Evolutionary conservation across 2,888 invertebrate genomes (phyloP).

Genomic region (Carterocephalus palaemon): DNA sequence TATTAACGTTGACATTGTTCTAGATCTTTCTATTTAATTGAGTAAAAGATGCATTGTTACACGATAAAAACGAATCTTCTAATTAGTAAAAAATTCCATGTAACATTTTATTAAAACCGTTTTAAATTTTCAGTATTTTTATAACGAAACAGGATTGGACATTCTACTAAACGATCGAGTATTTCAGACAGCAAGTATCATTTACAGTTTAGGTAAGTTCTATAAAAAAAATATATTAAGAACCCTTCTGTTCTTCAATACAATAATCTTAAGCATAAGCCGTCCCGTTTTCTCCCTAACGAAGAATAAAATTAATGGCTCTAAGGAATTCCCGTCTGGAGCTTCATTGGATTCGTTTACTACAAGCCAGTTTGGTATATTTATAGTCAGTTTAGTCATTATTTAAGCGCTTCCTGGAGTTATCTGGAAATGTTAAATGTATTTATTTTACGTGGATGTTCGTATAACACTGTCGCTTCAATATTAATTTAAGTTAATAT

Average conservation of each 20-base stretch:
- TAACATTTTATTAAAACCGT: too few species aligned
- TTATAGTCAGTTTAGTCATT: slow-evolving; percentile 20
- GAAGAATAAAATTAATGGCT: slow-evolving; percentile 18
- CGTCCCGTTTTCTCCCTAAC: slow-evolving; percentile 13
- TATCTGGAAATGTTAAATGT: background rate
- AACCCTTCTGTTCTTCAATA: too few species aligned
- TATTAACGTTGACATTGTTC: too few species aligned
- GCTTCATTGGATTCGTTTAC: slow-evolving; percentile 13
- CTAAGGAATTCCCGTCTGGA: slow-evolving; percentile 9
- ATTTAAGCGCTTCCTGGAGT: background rate
- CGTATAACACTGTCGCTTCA: too few species aligned
- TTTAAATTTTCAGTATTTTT: slow-evolving; percentile 2
- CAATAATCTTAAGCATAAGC: slow-evolving; percentile 9
- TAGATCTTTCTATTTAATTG: too few species aligned
- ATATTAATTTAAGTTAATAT: too few species aligned
- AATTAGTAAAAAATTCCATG: too few species aligned
- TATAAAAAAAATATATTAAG: too few species aligned
- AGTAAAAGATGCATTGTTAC: too few species aligned
- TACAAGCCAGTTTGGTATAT: slow-evolving; percentile 5
- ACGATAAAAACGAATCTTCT: too few species aligned
- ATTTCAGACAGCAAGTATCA: slow-evolving; percentile 33
- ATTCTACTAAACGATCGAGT: slow-evolving; percentile 26
- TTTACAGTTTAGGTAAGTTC: slow-evolving; percentile 31
- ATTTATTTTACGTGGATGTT: too few species aligned
- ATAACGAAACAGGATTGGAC: background rate